Conservation (phyloP, 2,797 vertebrate species). For the Peromyscus eremicus region DNA sequence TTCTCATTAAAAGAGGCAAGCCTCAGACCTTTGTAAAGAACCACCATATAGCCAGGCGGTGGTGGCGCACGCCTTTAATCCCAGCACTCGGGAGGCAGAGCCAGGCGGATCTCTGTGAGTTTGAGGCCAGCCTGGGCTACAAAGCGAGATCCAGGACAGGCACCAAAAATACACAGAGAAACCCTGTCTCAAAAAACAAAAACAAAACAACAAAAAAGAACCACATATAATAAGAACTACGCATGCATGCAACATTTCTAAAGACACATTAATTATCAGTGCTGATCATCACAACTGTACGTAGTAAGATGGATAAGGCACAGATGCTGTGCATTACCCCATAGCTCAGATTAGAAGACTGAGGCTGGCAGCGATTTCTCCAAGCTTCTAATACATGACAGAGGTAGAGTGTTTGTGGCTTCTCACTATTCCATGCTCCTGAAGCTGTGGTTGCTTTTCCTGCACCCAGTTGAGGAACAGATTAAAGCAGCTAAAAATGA, state of each 20-base stretch:
- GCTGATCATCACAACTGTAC: background rate
- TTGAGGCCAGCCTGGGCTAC: no score
- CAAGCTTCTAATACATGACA: background rate
- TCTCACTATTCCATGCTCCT: background rate
- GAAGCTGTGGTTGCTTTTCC: background rate
- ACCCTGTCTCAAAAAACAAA: no score
- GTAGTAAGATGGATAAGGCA: background rate
- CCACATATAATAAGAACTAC: background rate
- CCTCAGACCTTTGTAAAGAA: background rate
- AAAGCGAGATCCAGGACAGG: no score
- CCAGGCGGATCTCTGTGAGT: no score
- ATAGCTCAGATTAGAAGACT: conserved; percentile 6
- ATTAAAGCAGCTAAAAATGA: conserved; percentile 41
- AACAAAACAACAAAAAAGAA: no score
- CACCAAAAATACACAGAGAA: no score
- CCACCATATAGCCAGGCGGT: background rate
- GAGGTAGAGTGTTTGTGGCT: background rate
- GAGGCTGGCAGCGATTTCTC: background rate
- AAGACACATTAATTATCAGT: background rate
- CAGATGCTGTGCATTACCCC: background rate
- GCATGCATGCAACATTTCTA: background rate
- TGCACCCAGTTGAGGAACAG: background rate
- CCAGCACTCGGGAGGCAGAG: no score
- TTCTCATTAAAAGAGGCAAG: background rate
- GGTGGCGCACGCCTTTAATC: no score